Evolutionary conservation across 2,888 invertebrate species (phyloP), one percentile per base, ranked within the genome.

Genomic region (Mimumesa dahlbomi): DNA sequence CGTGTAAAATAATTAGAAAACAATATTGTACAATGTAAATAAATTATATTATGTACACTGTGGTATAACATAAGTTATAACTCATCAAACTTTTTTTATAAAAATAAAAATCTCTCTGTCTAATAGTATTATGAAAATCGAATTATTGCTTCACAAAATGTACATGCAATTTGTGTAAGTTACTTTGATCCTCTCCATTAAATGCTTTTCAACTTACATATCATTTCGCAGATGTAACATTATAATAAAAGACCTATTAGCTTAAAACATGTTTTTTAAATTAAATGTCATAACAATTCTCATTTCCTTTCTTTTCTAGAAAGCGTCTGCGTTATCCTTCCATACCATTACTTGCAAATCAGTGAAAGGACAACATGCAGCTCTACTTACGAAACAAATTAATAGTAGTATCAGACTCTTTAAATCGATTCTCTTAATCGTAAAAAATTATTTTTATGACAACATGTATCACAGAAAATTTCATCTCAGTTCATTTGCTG

Each of bases 121-220:
- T n/a, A n/a, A n/a, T n/a, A n/a, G n/a, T n/a, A n/a, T n/a, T n/a
- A n/a, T n/a, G n/a, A n/a, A n/a, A n/a, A n/a, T n/a, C n/a, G n/a
- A n/a, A n/a, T n/a, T n/a, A n/a, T n/a, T n/a, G n/a, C n/a, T n/a
- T n/a, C n/a, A n/a, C n/a, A n/a, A n/a, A n/a, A n/a, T n/a, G n/a
- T n/a, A n/a, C n/a, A n/a, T n/a, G n/a, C n/a, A n/a, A n/a, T n/a
- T 25, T 25, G 25, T 25, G 7, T 25, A 25, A 25, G 7, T 16
- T 2, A 34, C 3, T 1, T 34, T 59, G 46, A 59, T 52, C 65
- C 58, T 70, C 63, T 29, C 31, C 40, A 58, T 66, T 46, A 50
- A 46, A 58, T 73, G 61, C 56, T 70, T 36, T 38, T 19, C 66
- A 70, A 73, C 65, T 73, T 70, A 73, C 70, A 70, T 31, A 11